These are phyloP conservation scores for Crenichthys baileyi DNA, from an alignment of 2,797 vertebrate species.

Conservation along the genomic window DNA sequence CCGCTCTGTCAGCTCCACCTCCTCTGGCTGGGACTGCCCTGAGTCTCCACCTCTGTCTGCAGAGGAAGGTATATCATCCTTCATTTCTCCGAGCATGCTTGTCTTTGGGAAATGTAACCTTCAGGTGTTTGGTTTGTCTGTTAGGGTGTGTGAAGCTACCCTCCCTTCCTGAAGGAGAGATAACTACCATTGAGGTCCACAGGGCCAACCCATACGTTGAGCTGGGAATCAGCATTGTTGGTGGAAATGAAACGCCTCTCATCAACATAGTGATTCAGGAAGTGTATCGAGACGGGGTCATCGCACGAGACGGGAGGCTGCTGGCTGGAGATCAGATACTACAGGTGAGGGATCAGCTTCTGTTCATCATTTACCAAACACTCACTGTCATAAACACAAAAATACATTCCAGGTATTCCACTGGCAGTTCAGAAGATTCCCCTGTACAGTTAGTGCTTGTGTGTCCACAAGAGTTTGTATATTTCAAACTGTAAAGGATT, in stretches of 20 bases:
- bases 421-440: background rate
- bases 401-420: background rate
- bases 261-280: constrained; percentile 99
- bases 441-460: background rate
- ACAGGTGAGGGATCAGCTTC: constrained; percentile 80
- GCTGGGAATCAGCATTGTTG: constrained; percentile 97
- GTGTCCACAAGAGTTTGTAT: too few species aligned
- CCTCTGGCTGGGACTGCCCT: constrained; percentile 83
- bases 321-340: constrained; percentile 98
- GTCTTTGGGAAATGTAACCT: constrained; percentile 21
- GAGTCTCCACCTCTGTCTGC: constrained; percentile 77
- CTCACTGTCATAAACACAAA: background rate
- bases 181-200: constrained; percentile 96
- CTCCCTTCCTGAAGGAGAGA: constrained; percentile 96
- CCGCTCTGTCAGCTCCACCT: constrained; percentile 73
- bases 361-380: background rate
- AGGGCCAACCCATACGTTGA: constrained; percentile 95
- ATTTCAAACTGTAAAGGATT: too few species aligned
- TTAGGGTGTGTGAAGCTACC: constrained; percentile 91
- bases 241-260: constrained; percentile 97
- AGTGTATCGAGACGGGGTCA: constrained; percentile 96
- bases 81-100: constrained; percentile 25
- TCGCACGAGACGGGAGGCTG: constrained; percentile 94
- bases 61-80: constrained; percentile 73
- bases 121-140: constrained; percentile 46